Base-by-base conservation (phyloP, 2,888 invertebrate genomes). In the Orthosia incerta region DNA sequence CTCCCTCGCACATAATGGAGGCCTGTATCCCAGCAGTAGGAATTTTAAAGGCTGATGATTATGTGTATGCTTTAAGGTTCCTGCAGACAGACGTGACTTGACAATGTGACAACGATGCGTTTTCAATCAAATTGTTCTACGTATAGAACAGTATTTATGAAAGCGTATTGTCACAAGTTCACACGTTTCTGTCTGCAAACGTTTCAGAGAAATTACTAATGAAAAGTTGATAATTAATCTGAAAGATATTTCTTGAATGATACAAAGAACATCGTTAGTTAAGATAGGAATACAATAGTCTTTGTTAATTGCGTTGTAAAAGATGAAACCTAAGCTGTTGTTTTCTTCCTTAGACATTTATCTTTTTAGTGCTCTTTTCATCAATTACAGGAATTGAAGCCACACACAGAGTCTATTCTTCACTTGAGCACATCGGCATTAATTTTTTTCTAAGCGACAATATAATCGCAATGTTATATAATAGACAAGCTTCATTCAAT, bases 401-500 rank as follows among this genome's bases (percentile, higher is more conserved):
- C 4, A 15, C 15, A 45, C 26, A 56, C 2, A 1, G 18, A 26
- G 20, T 2, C 5, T 18, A n/a, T 57, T 50, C 12, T 46, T 50
- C 7, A 2, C 7, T 11, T 16, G 5, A 4, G 46, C 11, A 18
- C 7, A 46, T 45, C 5, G 11, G 2, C 31, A 51, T 7, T 2
- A 31, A 74, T 48, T 2, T 18, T 53, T 12, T 20, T 39, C 5
- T 18, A 48, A 48, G 9, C 5, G 5, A 45, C 18, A 56, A 26
- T 31, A 46, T 57, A 9, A n/a, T 15, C 4, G 11, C 23, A 50
- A 7, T 13, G 16, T 31, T 5, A 59, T 11, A 39, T 3, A 57
- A 74, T 62, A 26, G 50, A 59, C 46, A 31, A 50, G 18, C 18
- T 59, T 5, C 2, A 48, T 26, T 78, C 26, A 48, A 26, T 20